phyloP scores from a whole-genome alignment of 2,113 vertebrate genomes.

The Theristicus caerulescens region DNA sequence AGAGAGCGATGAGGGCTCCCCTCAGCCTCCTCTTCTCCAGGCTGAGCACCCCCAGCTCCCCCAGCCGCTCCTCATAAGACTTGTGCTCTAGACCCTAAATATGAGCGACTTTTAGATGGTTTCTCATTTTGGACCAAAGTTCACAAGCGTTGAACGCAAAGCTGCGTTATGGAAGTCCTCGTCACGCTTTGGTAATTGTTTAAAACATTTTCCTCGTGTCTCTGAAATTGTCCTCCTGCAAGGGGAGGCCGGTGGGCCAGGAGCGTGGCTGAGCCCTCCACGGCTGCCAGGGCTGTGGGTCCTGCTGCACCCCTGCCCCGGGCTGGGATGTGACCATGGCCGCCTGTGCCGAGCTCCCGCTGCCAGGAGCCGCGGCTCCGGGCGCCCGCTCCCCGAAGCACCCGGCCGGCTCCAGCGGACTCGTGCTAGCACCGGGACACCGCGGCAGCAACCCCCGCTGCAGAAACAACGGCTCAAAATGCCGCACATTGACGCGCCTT shows the following conservation, averaged over 20 bases:
- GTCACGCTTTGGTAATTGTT: not conserved
- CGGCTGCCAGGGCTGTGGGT: not conserved
- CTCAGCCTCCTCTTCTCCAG: too few species aligned
- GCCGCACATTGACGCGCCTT: not conserved
- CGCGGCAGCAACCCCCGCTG: not conserved
- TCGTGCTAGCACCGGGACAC: not conserved
- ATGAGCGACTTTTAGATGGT: not conserved
- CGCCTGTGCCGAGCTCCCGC: not conserved
- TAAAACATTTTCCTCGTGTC: not conserved
- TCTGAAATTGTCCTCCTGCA: not conserved
- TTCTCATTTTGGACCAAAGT: not conserved
- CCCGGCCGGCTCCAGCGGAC: not conserved
- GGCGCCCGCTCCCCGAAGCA: not conserved
- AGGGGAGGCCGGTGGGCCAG: not conserved
- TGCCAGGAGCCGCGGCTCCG: not conserved
- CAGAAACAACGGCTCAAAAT: not conserved
- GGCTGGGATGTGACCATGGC: not conserved
- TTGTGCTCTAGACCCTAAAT: too few species aligned
- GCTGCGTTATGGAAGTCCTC: not conserved
- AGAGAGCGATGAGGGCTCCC: too few species aligned
- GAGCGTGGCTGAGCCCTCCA: not conserved
- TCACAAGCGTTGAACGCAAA: not conserved
- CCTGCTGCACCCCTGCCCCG: not conserved
- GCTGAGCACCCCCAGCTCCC: too few species aligned
- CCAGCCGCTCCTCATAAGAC: too few species aligned